Conservation (phyloP, 2,113 vertebrate species). For the Ursus arctos region DNA sequence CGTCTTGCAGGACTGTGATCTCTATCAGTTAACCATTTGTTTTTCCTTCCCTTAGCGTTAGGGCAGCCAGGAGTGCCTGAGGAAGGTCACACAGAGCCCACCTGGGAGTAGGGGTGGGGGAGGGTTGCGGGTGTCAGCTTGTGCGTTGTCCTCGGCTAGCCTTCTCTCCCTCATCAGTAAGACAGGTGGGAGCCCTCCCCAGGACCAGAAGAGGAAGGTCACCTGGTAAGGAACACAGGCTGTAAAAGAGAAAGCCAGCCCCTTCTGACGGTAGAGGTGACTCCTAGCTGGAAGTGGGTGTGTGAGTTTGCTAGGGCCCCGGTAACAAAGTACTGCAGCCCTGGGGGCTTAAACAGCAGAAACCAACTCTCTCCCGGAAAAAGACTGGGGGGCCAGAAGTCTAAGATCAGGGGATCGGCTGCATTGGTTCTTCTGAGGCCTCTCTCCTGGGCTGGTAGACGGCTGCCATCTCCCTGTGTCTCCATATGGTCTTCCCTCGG, state of each 20-base stretch:
- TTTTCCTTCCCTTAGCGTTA: neutral
- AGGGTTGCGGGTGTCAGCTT: neutral
- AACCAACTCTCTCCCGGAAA: neutral
- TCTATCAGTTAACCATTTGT: neutral
- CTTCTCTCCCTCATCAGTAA: neutral
- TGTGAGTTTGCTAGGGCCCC: neutral
- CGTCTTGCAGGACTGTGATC: neutral
- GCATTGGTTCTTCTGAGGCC: neutral
- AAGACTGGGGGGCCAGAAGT: too few species aligned
- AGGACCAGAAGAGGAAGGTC: neutral
- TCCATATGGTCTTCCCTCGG: neutral
- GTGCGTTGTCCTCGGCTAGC: neutral
- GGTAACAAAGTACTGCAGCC: fast-evolving
- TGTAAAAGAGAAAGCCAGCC: neutral
- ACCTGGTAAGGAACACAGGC: neutral
- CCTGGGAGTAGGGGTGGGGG: neutral
- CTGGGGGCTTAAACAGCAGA: neutral
- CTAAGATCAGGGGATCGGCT: neutral
- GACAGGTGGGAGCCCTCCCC: neutral
- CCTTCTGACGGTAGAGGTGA: too few species aligned
- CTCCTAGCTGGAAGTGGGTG: neutral
- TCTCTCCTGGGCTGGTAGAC: neutral
- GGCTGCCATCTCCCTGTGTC: neutral
- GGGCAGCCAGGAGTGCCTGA: neutral
- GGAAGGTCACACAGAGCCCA: neutral